Conservation (phyloP, 2,113 vertebrate genomes). For the Chamaea fasciata region DNA sequence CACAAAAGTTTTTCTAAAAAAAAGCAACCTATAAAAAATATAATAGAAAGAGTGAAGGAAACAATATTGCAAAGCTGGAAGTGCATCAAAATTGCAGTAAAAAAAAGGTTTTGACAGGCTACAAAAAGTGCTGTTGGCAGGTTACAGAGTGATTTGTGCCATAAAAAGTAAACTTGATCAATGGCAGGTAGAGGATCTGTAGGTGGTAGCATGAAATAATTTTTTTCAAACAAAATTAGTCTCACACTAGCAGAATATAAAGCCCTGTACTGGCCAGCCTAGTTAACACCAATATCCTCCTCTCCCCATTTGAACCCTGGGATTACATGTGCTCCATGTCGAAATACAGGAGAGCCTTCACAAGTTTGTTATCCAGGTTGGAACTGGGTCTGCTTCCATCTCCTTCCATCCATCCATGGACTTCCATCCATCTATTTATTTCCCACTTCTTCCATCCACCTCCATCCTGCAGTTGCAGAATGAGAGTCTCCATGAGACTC, state of each 20-base stretch:
- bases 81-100: not conserved
- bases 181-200: not conserved
- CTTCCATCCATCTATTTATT: too few relatives aligned
- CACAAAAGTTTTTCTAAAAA: not conserved
- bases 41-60: not conserved
- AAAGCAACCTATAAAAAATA: not conserved
- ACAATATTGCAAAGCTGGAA: not conserved
- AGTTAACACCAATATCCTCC: not conserved
- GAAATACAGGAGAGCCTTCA: not conserved
- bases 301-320: not conserved
- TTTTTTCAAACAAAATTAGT: not conserved
- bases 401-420: not conserved
- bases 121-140: not conserved
- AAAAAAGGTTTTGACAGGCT: not conserved
- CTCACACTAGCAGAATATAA: not conserved
- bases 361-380: not conserved
- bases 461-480: not conserved
- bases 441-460: not conserved
- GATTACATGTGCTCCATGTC: not conserved
- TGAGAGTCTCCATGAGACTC: not conserved
- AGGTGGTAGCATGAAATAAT: not conserved
- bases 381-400: not conserved
- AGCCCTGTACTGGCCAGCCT: not conserved
- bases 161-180: not conserved
- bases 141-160: not conserved